Conservation (phyloP, 1,140 invertebrate genomes). For the Latrodectus geometricus region DNA sequence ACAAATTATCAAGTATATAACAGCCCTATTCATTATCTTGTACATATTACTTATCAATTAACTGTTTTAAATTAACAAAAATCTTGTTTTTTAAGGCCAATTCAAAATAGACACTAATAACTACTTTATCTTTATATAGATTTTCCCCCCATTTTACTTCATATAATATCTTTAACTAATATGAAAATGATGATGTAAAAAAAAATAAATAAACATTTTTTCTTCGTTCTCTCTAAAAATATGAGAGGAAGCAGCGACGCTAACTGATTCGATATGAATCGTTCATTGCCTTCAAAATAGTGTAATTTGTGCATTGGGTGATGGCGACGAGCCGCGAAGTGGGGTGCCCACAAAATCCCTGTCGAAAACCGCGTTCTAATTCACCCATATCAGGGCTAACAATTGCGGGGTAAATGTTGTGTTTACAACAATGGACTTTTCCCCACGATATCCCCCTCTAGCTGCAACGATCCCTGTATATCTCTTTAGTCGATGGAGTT, state of each 20-base stretch:
- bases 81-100: no score
- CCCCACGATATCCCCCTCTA: background rate
- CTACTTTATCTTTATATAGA: no score
- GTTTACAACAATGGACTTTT: slow-evolving; percentile 1
- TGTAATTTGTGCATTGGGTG: background rate
- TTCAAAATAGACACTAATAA: no score
- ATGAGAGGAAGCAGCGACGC: background rate
- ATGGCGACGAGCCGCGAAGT: slow-evolving; percentile 14
- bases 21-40: no score
- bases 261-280: background rate
- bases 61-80: no score
- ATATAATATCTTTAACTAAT: no score
- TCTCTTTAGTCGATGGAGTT: slow-evolving; percentile 12
- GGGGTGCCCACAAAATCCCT: background rate
- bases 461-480: background rate
- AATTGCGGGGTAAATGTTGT: slow-evolving; percentile 44
- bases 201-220: background rate
- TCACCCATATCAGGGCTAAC: slow-evolving; percentile 26
- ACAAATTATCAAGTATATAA: no score
- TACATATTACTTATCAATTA: no score
- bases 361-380: slow-evolving; percentile 40
- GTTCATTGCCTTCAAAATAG: background rate
- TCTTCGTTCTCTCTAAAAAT: background rate
- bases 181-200: no score
- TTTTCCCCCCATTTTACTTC: no score